These are phyloP conservation scores for Halictus rubicundus DNA, from an alignment of 1,140 invertebrate species.

Conservation along the genomic window DNA sequence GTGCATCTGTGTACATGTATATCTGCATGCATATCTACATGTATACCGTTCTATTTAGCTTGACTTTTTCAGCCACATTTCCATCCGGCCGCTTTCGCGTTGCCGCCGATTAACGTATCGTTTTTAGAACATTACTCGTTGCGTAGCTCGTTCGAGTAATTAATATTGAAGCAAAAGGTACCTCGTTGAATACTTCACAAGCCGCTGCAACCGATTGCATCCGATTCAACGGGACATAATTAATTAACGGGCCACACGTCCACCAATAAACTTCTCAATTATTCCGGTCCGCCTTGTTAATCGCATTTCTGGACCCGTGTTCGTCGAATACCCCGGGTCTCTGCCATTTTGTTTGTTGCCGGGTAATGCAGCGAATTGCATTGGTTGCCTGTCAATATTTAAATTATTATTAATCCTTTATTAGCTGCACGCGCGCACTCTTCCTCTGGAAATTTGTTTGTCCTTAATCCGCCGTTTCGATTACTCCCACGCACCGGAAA, in stretches of 20 bases:
- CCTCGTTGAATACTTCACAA: neutral
- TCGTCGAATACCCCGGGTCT: neutral
- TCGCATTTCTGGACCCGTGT: neutral
- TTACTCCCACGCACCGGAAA: too few species aligned
- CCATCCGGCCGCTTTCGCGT: neutral
- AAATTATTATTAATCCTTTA: neutral
- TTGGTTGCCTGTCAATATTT: neutral
- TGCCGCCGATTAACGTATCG: neutral
- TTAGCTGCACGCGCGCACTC: neutral
- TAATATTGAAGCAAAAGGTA: conserved; percentile 9
- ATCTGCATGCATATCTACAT: too few species aligned
- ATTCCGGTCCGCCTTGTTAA: conserved; percentile 1
- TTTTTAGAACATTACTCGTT: neutral
- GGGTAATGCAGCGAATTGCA: neutral
- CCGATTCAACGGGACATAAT: neutral
- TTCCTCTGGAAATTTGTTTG: neutral
- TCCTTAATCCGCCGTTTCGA: too few species aligned
- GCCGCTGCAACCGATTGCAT: neutral
- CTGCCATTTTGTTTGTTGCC: neutral
- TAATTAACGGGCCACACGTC: conserved; percentile 10
- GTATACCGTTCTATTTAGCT: neutral
- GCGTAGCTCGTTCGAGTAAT: neutral
- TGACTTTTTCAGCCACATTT: neutral
- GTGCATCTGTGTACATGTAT: too few species aligned
- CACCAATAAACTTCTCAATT: conserved; percentile 26